A percentile compares a stretch with the other conserved stretches of the same genome.
phyloP scores from a whole-genome alignment of 53 echinoderm and acorn worm species.

The Crossaster papposus region DNA sequence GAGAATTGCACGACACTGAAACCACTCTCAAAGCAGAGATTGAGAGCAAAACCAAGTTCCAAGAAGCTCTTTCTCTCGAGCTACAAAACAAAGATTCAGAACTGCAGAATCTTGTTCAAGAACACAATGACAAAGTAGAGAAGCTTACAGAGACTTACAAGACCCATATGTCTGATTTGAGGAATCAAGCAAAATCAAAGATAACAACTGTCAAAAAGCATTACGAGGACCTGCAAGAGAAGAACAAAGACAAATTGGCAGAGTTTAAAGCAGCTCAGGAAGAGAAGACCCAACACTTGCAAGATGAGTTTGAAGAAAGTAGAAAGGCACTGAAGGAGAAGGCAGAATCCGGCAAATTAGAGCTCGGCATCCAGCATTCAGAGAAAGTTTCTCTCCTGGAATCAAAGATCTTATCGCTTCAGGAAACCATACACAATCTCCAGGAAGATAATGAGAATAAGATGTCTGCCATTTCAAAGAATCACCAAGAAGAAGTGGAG shows the following conservation, averaged over 20 bases:
- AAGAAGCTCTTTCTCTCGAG: conserved; percentile 26
- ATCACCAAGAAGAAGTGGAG: conserved; percentile 74
- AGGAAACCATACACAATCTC: conserved; percentile 22
- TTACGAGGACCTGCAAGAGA: conserved; percentile 63
- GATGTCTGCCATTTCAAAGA: conserved; percentile 33
- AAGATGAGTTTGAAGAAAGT: conserved; percentile 66
- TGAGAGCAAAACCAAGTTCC: conserved; percentile 17
- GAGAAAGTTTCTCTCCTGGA: conserved; percentile 56
- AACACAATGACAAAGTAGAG: conserved; percentile 55
- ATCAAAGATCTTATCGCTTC: conserved; percentile 40
- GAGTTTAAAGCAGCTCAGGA: conserved; percentile 62
- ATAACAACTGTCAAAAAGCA: conserved; percentile 69
- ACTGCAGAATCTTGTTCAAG: conserved; percentile 55
- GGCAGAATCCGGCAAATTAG: conserved; percentile 32
- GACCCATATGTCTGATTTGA: conserved; percentile 64
- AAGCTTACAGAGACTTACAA: conserved; percentile 67
- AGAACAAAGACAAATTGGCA: conserved; percentile 33
- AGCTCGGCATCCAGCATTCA: conserved; percentile 37
- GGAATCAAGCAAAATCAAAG: conserved; percentile 75
- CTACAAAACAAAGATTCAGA: conserved; percentile 56
- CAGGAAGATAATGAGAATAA: conserved; percentile 68
- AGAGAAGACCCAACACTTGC: conserved; percentile 51
- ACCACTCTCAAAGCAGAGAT: conserved; percentile 42
- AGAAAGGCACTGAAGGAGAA: conserved; percentile 53
- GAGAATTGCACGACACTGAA: conserved; percentile 50